These are phyloP conservation scores for Maniola hyperantus DNA, from an alignment of 2,888 invertebrate species.

Conservation along the genomic window DNA sequence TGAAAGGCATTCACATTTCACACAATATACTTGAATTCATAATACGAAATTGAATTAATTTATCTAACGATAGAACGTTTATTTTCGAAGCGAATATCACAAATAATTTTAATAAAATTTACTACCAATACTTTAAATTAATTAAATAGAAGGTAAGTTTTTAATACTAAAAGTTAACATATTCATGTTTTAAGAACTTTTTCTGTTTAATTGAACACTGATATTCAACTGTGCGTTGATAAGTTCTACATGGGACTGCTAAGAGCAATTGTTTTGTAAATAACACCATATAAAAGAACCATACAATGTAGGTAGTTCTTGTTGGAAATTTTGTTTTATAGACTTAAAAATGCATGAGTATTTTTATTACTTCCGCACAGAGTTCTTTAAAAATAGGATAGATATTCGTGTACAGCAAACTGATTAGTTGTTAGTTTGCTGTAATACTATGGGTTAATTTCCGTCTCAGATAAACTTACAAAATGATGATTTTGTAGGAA, in stretches of 20 bases:
- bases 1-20: not conserved
- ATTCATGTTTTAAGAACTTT: not conserved
- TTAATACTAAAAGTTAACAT: too few species aligned
- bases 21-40: too few species aligned
- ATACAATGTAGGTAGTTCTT: not conserved
- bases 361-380: conserved; percentile 1
- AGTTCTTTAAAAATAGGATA: not conserved
- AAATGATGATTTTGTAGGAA: too few species aligned
- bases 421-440: too few species aligned
- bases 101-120: not conserved
- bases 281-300: not conserved
- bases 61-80: too few species aligned
- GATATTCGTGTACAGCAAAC: not conserved
- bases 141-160: not conserved
- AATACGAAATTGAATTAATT: too few species aligned
- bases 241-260: not conserved
- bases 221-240: not conserved
- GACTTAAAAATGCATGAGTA: not conserved
- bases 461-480: too few species aligned
- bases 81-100: not conserved
- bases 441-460: too few species aligned
- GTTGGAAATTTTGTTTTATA: not conserved
- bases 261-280: conserved; percentile 12
- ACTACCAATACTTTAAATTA: not conserved
- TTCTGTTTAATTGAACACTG: not conserved